Evolutionary conservation across 1,140 invertebrate species (phyloP).

Genomic region (Pseudomyrmex cubaensis): DNA sequence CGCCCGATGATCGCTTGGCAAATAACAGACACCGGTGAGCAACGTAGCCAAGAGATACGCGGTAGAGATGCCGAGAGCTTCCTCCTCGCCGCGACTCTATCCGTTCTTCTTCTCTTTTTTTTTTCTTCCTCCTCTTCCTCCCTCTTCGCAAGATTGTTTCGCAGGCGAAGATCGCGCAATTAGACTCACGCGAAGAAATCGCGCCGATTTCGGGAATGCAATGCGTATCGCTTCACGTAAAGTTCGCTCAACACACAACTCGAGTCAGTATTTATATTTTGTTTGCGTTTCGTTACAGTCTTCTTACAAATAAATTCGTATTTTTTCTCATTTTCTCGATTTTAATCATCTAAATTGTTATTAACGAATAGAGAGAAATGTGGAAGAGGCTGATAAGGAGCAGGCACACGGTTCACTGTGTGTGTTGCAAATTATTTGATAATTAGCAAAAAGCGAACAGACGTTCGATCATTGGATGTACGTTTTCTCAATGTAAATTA

Average conservation of each 20-base stretch:
- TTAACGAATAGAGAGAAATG: too few relatives aligned
- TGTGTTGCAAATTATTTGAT: too few relatives aligned
- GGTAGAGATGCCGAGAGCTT: slow-evolving; percentile 36
- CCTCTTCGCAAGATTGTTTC: slow-evolving; percentile 63
- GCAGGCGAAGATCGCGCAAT: slow-evolving; percentile 66
- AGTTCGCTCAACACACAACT: neutral
- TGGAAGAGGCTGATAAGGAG: too few relatives aligned
- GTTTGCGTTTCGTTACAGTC: too few relatives aligned
- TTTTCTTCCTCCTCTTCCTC: neutral
- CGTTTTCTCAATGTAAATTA: too few relatives aligned
- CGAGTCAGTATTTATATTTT: too few relatives aligned
- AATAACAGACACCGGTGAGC: slow-evolving; percentile 75
- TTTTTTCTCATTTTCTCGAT: too few relatives aligned
- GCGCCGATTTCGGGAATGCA: slow-evolving; percentile 36
- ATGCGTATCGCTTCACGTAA: neutral
- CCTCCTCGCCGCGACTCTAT: slow-evolving; percentile 47
- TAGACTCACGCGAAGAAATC: slow-evolving; percentile 57
- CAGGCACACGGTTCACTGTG: too few relatives aligned
- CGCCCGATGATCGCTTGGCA: slow-evolving; percentile 75
- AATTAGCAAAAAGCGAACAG: too few relatives aligned
- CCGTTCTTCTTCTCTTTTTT: neutral
- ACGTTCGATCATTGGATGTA: too few relatives aligned
- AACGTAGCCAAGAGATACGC: slow-evolving; percentile 63
- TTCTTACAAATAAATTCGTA: too few relatives aligned
- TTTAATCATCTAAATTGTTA: too few relatives aligned